A percentile compares a stretch with the other conserved stretches of the same genome.
phyloP scores from a whole-genome alignment of 2,888 invertebrate genomes.

The Tipula unca region DNA sequence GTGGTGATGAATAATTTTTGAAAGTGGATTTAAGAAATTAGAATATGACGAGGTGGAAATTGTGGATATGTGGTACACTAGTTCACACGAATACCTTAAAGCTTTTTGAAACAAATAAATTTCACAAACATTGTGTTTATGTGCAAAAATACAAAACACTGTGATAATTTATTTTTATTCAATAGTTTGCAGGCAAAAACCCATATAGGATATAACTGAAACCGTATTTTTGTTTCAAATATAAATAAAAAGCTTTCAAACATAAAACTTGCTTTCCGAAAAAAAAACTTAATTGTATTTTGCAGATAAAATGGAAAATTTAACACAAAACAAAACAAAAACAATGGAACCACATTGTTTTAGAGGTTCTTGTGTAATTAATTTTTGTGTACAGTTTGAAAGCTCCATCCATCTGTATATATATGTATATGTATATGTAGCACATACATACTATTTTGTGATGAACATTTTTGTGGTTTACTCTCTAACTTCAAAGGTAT shows the following conservation, averaged over 20 bases:
- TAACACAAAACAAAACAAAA: neutral
- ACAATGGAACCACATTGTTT: neutral
- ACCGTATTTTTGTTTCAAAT: neutral
- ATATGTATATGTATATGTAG: neutral
- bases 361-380: constrained; percentile 8
- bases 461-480: neutral
- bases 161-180: too few relatives aligned
- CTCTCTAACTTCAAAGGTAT: neutral
- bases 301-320: neutral
- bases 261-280: neutral
- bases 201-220: too few relatives aligned
- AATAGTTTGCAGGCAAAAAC: too few relatives aligned
- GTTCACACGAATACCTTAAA: too few relatives aligned
- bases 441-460: too few relatives aligned
- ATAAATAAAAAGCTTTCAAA: neutral
- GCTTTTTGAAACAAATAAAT: too few relatives aligned
- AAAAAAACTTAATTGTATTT: neutral
- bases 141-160: neutral
- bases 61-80: too few relatives aligned
- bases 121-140: too few relatives aligned
- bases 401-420: neutral
- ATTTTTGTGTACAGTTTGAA: neutral
- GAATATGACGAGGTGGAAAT: too few relatives aligned
- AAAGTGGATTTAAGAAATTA: neutral
- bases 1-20: neutral